phyloP scores from a whole-genome alignment of 2,797 vertebrate species.

The Rhabdophis nuchalis region DNA sequence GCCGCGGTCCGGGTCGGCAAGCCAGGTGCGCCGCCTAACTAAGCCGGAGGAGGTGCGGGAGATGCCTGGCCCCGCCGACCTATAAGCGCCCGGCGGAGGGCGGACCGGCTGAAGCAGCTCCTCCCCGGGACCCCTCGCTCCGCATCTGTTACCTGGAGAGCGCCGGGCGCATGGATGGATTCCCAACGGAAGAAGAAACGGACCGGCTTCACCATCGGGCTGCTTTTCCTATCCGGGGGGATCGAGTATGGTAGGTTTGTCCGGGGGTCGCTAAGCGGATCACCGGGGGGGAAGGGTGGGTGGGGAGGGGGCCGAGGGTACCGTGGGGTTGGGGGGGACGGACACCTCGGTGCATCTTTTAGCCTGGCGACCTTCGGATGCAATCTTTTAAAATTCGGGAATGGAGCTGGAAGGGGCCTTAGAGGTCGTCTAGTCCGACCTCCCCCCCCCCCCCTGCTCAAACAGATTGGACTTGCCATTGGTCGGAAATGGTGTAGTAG shows the following conservation, averaged over 20 bases:
- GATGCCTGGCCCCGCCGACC: not conserved
- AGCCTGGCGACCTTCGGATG: not conserved
- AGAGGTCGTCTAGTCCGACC: not conserved
- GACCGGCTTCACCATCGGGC: slow-evolving; percentile 76
- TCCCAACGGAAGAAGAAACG: slow-evolving; percentile 67
- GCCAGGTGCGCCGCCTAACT: not conserved
- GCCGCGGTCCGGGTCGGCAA: too few species aligned
- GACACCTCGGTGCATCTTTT: not conserved
- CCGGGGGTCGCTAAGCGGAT: too few species aligned
- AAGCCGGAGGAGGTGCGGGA: not conserved
- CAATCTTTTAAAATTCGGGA: not conserved
- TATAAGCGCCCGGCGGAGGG: not conserved
- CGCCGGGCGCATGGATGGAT: not conserved
- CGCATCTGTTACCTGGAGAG: not conserved
- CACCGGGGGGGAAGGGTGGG: not conserved
- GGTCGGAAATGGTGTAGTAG: too few species aligned
- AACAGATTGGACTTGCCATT: not conserved
- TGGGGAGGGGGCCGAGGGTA: not conserved
- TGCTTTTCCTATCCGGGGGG: slow-evolving; percentile 79
- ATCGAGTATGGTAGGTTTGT: slow-evolving; percentile 79
- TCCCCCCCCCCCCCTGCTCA: too few species aligned
- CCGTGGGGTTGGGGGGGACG: not conserved
- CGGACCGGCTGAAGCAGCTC: not conserved
- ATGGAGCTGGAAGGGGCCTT: too few species aligned
- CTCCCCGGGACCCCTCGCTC: not conserved